Conservation (phyloP, 1,140 invertebrate species). For the Euborellia annulipes region DNA sequence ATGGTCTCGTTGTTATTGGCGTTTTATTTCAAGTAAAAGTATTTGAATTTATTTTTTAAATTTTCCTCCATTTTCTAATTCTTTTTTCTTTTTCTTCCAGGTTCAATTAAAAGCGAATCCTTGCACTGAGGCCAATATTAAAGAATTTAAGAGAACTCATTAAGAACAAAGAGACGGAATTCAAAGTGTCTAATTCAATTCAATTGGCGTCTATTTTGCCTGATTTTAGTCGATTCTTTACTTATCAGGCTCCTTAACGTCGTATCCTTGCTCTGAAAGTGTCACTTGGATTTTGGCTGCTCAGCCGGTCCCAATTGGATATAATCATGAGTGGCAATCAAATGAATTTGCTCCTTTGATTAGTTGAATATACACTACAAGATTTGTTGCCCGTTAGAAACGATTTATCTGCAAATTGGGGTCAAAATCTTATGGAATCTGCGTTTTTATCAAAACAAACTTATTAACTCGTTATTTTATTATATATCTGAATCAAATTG, state of each 20-base stretch:
- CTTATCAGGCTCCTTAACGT: constrained; percentile 83
- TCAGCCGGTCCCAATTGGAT: constrained; percentile 57
- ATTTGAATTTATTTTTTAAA: not conserved
- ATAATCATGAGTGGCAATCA: constrained; percentile 41
- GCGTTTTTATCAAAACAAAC: too few relatives aligned
- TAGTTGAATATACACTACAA: too few relatives aligned
- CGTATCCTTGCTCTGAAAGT: constrained; percentile 77
- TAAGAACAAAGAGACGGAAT: constrained; percentile 33
- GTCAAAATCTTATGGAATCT: too few relatives aligned
- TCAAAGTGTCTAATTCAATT: constrained; percentile 39
- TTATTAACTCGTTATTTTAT: too few relatives aligned
- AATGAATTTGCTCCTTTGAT: too few relatives aligned
- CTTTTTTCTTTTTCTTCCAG: too few relatives aligned
- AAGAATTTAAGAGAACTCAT: constrained; percentile 38
- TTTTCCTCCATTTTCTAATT: too few relatives aligned
- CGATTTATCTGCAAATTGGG: too few relatives aligned
- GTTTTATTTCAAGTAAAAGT: constrained; percentile 35
- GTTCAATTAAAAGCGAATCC: constrained; percentile 33
- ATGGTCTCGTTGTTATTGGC: constrained; percentile 49
- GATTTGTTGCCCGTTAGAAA: too few relatives aligned
- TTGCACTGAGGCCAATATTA: constrained; percentile 34
- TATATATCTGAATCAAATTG: too few relatives aligned
- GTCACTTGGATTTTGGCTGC: constrained; percentile 86
- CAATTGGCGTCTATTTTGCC: constrained; percentile 35
- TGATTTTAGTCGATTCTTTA: constrained; percentile 50